These are phyloP conservation scores for Proteles cristata DNA, from an alignment of 2,113 vertebrate species.

Conservation along the genomic window DNA sequence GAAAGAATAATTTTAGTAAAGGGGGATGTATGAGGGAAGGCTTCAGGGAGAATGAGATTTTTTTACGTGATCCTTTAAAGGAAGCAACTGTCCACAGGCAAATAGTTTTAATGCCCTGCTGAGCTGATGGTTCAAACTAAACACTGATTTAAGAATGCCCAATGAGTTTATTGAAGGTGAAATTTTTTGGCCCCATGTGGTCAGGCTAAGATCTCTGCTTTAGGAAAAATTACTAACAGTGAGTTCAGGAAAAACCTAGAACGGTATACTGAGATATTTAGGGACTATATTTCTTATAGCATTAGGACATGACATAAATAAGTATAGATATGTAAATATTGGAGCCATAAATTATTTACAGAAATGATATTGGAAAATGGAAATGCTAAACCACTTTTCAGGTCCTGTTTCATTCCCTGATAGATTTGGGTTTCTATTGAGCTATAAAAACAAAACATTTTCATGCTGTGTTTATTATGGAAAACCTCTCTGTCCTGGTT, in stretches of 20 bases:
- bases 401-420: not conserved
- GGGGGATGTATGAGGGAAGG: not conserved
- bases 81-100: not conserved
- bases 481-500: not conserved
- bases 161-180: not conserved
- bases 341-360: conserved; percentile 7
- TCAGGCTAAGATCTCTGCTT: not conserved
- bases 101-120: not conserved
- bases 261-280: not conserved
- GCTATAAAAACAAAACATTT: conserved; percentile 33
- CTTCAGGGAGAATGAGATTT: not conserved
- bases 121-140: not conserved
- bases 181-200: not conserved
- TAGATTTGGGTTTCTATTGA: not conserved
- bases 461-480: conserved; percentile 16
- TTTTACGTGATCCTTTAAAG: not conserved
- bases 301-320: not conserved
- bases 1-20: not conserved
- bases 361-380: not conserved
- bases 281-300: not conserved
- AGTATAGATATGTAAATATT: not conserved
- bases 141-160: not conserved
- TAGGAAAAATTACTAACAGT: not conserved
- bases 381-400: conserved; percentile 4
- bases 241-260: not conserved